Conservation (phyloP, 2,797 vertebrate genomes). For the Enteromius argenteus region DNA sequence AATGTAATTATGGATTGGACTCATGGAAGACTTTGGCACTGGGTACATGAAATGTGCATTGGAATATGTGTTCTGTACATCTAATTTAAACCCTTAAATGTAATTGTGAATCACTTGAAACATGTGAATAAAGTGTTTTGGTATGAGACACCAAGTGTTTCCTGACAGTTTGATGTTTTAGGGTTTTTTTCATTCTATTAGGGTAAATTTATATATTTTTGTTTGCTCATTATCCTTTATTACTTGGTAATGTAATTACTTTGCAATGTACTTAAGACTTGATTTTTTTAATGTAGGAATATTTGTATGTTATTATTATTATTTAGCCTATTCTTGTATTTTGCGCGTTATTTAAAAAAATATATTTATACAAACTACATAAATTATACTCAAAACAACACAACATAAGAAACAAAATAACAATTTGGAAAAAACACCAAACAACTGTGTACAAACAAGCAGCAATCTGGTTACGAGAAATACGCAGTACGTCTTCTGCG, state of each 20-base stretch:
- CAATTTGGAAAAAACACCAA: neutral
- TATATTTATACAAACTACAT: neutral
- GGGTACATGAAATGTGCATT: slow-evolving; percentile 9
- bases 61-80: neutral
- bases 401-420: neutral
- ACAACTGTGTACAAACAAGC: neutral
- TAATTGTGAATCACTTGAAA: slow-evolving; percentile 30
- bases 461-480: neutral
- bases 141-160: neutral
- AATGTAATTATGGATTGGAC: slow-evolving; percentile 10
- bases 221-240: no score
- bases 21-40: slow-evolving; percentile 6
- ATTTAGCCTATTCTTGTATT: neutral
- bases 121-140: slow-evolving; percentile 29
- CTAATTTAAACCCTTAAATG: neutral
- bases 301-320: neutral
- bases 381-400: neutral
- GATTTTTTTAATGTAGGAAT: neutral
- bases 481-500: neutral
- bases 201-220: neutral
- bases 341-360: neutral
- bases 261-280: neutral
- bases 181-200: no score
- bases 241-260: neutral
- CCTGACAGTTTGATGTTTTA: neutral